Base-by-base conservation (phyloP, 2,113 vertebrate species). In the Gymnorhina tibicen region DNA sequence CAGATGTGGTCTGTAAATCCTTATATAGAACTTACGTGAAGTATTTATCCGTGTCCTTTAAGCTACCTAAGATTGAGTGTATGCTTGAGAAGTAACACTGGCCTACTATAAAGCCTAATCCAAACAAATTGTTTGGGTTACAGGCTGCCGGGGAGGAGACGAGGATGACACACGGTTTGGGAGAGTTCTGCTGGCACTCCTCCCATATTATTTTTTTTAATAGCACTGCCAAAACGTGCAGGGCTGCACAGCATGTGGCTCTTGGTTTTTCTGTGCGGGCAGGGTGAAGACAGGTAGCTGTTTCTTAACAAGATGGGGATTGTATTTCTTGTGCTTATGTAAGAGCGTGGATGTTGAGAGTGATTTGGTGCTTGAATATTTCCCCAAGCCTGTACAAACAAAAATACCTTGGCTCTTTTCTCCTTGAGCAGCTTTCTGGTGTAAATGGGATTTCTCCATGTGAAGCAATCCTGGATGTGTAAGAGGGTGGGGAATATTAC, bases 381-480 rank as follows among this genome's bases (percentile, higher is more conserved):
- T 92, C 91, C 87, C 56, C 14, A 20, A 72, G 91, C 89, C 89
- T 96, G 91, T 95, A 66, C 95, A 96, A 97, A 96, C 87, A 97
- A 16, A 95, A 95, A 75, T 56, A 66, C 69, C 46, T 95, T 95
- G 95, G 96, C 94, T 87, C 44, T 44, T 63, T 89, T 94, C 86
- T 91, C 53, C 23, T 63, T n/a, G 56, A 16, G 1, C 62, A 50
- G 86, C 79, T 88, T 75, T 91, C 66, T 81, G 59, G 78, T 59
- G 56, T 59, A 46, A 73, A 72, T 82, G 95, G 87, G 93, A 85
- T 96, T 94, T 91, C 80, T 95, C 56, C 1, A 0, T 2, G 11
- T 96, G 95, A 92, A 95, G 95, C 94, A 97, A 97, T 95, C 76
- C 33, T 39, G 76, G 93, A 92, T 95, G 91, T 93, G 93, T 96